Evolutionary conservation across 2,888 invertebrate species (phyloP), one percentile per base, ranked within the genome.

Genomic region (Noctua janthina): DNA sequence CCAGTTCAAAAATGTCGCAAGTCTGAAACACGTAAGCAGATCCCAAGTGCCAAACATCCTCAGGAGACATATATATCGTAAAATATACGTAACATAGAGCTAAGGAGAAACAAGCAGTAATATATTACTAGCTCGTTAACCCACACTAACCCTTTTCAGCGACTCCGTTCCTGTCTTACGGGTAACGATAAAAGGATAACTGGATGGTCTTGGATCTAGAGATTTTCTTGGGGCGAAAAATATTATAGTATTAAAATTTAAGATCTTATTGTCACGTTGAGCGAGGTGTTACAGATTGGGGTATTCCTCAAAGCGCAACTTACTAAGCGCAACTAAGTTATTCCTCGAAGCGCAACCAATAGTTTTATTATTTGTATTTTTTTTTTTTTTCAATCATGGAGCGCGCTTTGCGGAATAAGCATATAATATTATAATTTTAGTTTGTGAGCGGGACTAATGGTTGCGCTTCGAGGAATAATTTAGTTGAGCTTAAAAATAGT

Each of bases 41-140:
- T 70, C 67, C 54, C 76, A 59, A 82, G 74, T 82, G 73, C 74
- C 79, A 79, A 75, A 78, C 79, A 51, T 81, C 54, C 88, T 81
- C 88, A 68, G 39, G 88, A 83, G 89, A 79, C 74, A 64, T 73
- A 86, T 84, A 84, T 76, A 87, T 87, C 86, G 79, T 82, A 80
- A 80, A 79, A 82, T 81, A 79, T 78, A 81, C 68, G 85, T 80
- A 82, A 85, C 76, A 74, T 76, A 70, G 39, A 78, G 78, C 85
- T 83, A 69, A 83, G 80, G 83, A 83, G 79, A 88, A 85, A 88
- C 87, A 88, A 88, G 89, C 64, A 82, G 88, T 78, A 80, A 88
- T 88, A 88, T 86, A 89, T 88, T 83, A 88, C 88, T 75, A 79
- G 80, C 77, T 76, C 56, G 82, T 82, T 82, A 75, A 86, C 85